Base-by-base conservation (phyloP, 92 coral and sea anemone genomes). In the Porites rus region DNA sequence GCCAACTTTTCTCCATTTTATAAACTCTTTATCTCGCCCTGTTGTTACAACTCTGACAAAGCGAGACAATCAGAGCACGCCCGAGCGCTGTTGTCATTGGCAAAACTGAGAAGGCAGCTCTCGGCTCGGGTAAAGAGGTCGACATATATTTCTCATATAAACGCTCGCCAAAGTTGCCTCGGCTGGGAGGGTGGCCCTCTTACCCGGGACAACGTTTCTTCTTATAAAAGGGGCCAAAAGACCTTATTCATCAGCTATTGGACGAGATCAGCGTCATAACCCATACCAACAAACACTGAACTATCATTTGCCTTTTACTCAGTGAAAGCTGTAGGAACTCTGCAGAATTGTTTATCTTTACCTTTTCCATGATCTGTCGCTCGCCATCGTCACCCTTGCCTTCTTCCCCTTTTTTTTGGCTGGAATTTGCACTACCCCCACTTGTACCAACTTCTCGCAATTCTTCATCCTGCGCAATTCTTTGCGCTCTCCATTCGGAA, bases 231-330 rank as follows among this genome's bases (percentile, higher is more conserved):
- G 67, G 67, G 67, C 67, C 67, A 62, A 62, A 62, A 62, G 67
- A 62, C 67, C 67, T 62, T 62, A 62, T 62, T 19, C 67, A 62
- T 62, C 67, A 62, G 67, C 67, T 62, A 62, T 62, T 62, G 67
- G 67, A 62, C 67, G 67, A 62, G 67, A 62, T 62, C 67, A 62
- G 67, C 67, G 67, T 62, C 67, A 62, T 62, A 3, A 62, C 10
- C 67, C 9, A 62, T 62, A 6, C 8, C 67, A 7, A 62, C 67
- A 62, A 62, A 19, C 67, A 62, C 67, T 62, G 67, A 62, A 62
- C 67, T 62, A 62, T 62, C 67, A 62, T 62, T 62, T 62, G 67
- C 67, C 67, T 62, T 62, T 62, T 62, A 62, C 67, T 62, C 67
- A 62, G 4, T 1, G 5, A 62, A 62, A 62, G 10, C 0, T 62